Evolutionary conservation across 2,113 vertebrate genomes (phyloP).

Genomic region (Ploceus nigricollis): DNA sequence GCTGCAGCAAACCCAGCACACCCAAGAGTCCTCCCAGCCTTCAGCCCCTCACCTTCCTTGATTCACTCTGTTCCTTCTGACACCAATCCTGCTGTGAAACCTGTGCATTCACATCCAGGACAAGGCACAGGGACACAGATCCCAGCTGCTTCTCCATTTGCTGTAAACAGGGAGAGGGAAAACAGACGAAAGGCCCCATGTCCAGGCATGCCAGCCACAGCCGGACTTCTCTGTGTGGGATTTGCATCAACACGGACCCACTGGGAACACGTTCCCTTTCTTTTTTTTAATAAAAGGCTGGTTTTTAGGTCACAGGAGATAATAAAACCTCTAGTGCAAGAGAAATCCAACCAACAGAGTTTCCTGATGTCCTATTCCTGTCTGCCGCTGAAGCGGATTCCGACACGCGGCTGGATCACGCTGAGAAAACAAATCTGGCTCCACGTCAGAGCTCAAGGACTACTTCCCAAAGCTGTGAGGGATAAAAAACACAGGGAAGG

Average conservation of each 20-base stretch:
- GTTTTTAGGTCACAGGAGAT: not conserved
- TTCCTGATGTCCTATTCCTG: not conserved
- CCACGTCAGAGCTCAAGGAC: not conserved
- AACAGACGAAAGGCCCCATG: not conserved
- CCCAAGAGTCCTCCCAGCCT: not conserved
- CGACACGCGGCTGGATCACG: not conserved
- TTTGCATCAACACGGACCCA: fast-evolving
- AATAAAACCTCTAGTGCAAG: not conserved
- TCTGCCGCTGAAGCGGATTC: not conserved
- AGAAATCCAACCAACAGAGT: not conserved
- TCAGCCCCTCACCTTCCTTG: not conserved
- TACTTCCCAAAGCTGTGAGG: not conserved
- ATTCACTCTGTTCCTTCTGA: not conserved
- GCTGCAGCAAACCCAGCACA: not conserved
- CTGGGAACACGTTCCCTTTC: not conserved
- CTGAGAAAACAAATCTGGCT: not conserved
- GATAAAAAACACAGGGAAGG: not conserved
- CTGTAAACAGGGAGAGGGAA: not conserved
- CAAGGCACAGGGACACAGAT: not conserved
- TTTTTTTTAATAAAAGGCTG: too few relatives aligned
- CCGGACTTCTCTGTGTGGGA: fast-evolving
- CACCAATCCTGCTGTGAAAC: not conserved
- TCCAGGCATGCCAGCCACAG: not conserved
- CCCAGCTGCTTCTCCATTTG: not conserved
- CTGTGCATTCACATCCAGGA: not conserved